A percentile compares a stretch with the other conserved stretches of the same genome.
These are phyloP conservation scores for Paraescarpia echinospica DNA, from an alignment of 1,140 invertebrate species.

Conservation along the genomic window DNA sequence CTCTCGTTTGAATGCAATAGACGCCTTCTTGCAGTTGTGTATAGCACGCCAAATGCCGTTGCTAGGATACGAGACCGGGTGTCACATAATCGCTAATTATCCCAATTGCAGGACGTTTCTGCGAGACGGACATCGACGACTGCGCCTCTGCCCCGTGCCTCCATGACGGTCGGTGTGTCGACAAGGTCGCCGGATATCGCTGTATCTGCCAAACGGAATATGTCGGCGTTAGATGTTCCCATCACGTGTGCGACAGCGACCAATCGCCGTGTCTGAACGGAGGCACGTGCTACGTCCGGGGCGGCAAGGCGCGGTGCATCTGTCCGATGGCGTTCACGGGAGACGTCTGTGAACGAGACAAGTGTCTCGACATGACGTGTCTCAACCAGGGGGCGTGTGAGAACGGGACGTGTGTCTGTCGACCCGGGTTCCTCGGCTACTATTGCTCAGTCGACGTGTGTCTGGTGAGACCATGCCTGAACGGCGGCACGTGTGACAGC, in stretches of 20 bases:
- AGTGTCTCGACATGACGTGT: not conserved
- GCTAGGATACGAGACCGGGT: too few species aligned
- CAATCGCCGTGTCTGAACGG: conserved; percentile 76
- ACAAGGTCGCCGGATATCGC: not conserved
- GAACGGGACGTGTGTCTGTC: not conserved
- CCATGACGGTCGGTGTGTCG: conserved; percentile 43
- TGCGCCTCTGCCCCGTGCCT: conserved; percentile 37
- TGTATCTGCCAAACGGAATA: not conserved
- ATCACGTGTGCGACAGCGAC: conserved; percentile 2
- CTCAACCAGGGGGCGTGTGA: not conserved
- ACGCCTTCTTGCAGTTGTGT: too few species aligned
- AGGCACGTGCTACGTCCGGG: conserved; percentile 64
- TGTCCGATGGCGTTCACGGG: conserved; percentile 49
- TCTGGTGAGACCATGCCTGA: conserved; percentile 79
- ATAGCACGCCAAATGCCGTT: too few species aligned
- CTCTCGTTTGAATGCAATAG: too few species aligned
- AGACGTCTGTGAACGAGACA: conserved; percentile 36
- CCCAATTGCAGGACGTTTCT: conserved; percentile 76
- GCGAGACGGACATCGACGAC: conserved; percentile 51
- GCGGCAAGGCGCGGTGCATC: conserved; percentile 39
- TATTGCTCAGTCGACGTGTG: not conserved
- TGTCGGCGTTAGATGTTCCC: not conserved
- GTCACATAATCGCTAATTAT: too few species aligned
- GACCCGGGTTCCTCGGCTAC: not conserved
- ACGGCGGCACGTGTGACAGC: conserved; percentile 76